Base-by-base conservation (phyloP, 2,113 vertebrate species). In the Heterocephalus glaber region DNA sequence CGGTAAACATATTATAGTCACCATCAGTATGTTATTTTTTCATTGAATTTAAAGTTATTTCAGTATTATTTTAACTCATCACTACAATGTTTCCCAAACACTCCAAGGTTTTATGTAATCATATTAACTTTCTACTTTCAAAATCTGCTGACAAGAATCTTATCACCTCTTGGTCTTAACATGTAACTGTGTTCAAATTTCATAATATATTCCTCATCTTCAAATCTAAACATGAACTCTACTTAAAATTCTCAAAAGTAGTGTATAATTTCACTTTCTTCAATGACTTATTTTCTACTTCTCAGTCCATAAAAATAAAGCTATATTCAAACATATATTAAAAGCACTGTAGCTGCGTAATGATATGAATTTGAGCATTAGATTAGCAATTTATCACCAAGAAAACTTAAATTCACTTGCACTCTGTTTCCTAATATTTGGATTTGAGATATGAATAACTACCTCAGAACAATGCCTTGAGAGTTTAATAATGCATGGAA, bases 121-220 rank as follows among this genome's bases (percentile, higher is more conserved):
- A 81, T n/a, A 4, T 66, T 44, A 24, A 0, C 2, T 85, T 81
- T 65, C 35, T 85, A 76, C 12, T 89, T 91, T 94, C 22, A 82
- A 89, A 89, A 94, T 63, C 8, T 52, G 2, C 41, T 88, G 41
- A 56, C 9, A 95, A 80, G 4, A 74, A 61, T 38, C n/a, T 24
- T 63, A 82, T 1, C 9, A 41, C 2, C 8, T 92, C 22, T 89
- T 90, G 33, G 11, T 83, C 8, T 60, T 68, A 86, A 2, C 1
- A 89, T 58, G 65, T 52, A 72, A 47, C 35, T 77, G 70, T 81
- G 4, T 35, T 82, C 19, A 91, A 7, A 13, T 82, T 96, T 30
- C 72, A 0, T 30, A 85, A 77, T 41, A 0, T 54, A 16, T 22
- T 1, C 0, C 16, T 8, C 20, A 19, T 2, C 30, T 22, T 11